Evolutionary conservation across 2,113 vertebrate genomes (phyloP).

Genomic region (Rhinoderma darwinii): DNA sequence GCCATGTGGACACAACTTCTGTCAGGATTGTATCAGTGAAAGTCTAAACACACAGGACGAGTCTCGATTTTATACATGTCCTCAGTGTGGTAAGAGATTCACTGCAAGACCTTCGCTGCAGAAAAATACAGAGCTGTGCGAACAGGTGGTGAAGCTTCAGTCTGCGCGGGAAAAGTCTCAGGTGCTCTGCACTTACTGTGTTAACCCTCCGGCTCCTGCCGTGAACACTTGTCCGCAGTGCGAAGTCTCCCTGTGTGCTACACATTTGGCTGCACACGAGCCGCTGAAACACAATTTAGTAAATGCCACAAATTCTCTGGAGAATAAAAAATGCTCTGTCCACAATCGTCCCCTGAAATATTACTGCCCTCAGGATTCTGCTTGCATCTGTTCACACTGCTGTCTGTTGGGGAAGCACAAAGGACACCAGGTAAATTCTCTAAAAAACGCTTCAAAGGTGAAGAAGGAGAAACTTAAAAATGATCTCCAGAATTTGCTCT

Average conservation of each 20-base stretch:
- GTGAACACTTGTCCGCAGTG: slow-evolving; percentile 81
- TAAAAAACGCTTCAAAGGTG: neutral
- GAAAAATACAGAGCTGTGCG: slow-evolving; percentile 53
- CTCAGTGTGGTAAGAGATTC: slow-evolving; percentile 53
- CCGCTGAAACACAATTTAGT: slow-evolving; percentile 75
- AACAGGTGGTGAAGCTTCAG: slow-evolving; percentile 39
- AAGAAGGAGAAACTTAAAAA: slow-evolving; percentile 23
- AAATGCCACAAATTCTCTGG: slow-evolving; percentile 71
- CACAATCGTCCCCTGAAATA: slow-evolving; percentile 81
- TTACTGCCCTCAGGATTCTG: slow-evolving; percentile 76
- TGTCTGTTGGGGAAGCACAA: slow-evolving; percentile 74
- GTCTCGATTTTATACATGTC: slow-evolving; percentile 36
- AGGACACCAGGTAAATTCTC: slow-evolving; percentile 60
- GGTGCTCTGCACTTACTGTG: slow-evolving; percentile 75
- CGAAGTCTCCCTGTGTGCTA: slow-evolving; percentile 76
- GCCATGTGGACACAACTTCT: slow-evolving; percentile 63
- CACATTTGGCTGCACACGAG: slow-evolving; percentile 75
- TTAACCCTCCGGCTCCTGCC: slow-evolving; percentile 63
- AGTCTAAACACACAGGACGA: slow-evolving; percentile 41
- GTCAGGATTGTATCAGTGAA: slow-evolving; percentile 48
- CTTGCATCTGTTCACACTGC: slow-evolving; percentile 77
- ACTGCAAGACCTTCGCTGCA: slow-evolving; percentile 21
- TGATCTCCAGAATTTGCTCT: neutral
- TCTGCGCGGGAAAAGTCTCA: no score
- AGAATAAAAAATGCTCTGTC: slow-evolving; percentile 74